Percentiles rank a stretch among this genome's conserved stretches.
phyloP scores from a whole-genome alignment of 2,797 vertebrate genomes.

The Spinibarbus caldwelli region DNA sequence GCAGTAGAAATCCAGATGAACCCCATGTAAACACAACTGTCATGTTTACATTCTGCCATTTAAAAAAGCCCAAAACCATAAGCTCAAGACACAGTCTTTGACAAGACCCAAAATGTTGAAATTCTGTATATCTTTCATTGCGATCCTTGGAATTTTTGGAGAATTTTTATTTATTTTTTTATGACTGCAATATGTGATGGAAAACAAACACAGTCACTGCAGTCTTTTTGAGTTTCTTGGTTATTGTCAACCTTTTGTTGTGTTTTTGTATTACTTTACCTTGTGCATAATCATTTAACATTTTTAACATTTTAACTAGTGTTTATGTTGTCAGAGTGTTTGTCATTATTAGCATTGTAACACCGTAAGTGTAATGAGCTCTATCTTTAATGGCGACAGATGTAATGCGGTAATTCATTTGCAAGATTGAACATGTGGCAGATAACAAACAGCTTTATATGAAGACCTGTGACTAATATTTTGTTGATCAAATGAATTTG shows the following conservation, averaged over 20 bases:
- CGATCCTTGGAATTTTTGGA: background rate
- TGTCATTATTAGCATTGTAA: slow-evolving; percentile 51
- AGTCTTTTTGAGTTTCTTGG: slow-evolving; percentile 21
- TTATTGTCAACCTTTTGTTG: slow-evolving; percentile 42
- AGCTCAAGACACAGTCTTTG: no score
- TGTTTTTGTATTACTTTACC: slow-evolving; percentile 40
- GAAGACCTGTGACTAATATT: slow-evolving; percentile 37
- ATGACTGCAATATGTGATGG: slow-evolving; percentile 19
- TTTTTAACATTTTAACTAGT: slow-evolving; percentile 42
- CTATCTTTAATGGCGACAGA: slow-evolving; percentile 43
- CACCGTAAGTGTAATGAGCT: slow-evolving; percentile 30
- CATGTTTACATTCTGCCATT: slow-evolving; percentile 19
- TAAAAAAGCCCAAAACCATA: slow-evolving; percentile 7
- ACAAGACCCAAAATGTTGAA: slow-evolving; percentile 4
- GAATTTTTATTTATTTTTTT: background rate
- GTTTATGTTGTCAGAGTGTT: slow-evolving; percentile 44
- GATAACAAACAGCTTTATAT: slow-evolving; percentile 46
- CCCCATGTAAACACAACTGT: background rate
- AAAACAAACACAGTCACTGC: slow-evolving; percentile 20
- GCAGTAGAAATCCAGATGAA: slow-evolving; percentile 23
- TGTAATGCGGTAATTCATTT: slow-evolving; percentile 38
- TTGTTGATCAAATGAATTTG: slow-evolving; percentile 52
- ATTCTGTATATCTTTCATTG: slow-evolving; percentile 13
- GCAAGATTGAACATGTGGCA: slow-evolving; percentile 43
- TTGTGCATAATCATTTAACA: slow-evolving; percentile 26